Percentiles rank a stretch among this genome's conserved stretches.
These are phyloP conservation scores for Gastracanthus pulcherrimus DNA, from an alignment of 2,888 invertebrate genomes.

Conservation along the genomic window DNA sequence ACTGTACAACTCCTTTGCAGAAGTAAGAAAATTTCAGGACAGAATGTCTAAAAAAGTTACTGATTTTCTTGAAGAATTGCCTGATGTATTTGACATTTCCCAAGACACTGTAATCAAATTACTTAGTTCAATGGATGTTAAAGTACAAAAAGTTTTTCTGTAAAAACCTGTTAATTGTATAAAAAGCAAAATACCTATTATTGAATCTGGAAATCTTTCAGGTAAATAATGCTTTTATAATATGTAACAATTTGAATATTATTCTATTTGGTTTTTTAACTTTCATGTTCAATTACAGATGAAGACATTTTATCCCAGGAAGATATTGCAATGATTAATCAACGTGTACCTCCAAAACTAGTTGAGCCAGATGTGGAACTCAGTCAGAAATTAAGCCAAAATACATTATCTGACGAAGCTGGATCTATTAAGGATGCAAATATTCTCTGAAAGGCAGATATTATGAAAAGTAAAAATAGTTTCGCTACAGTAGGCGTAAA, in stretches of 20 bases:
- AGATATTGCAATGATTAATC: not conserved
- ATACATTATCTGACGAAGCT: not conserved
- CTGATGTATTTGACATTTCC: slow-evolving; percentile 23
- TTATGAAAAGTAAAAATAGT: not conserved
- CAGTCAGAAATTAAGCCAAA: slow-evolving; percentile 8
- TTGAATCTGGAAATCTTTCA: not conserved
- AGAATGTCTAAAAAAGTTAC: not conserved
- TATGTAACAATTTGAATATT: not conserved
- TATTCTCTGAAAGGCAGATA: not conserved
- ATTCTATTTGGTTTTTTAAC: no score
- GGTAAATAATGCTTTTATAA: not conserved
- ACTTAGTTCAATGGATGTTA: no score
- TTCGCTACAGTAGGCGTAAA: no score
- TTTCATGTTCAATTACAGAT: not conserved
- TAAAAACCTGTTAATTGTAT: slow-evolving; percentile 2
- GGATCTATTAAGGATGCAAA: not conserved
- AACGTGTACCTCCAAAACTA: not conserved
- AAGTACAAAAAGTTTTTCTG: no score
- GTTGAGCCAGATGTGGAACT: slow-evolving; percentile 6
- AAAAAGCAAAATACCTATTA: slow-evolving; percentile 4
- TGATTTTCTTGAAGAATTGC: slow-evolving; percentile 7
- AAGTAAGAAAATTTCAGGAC: slow-evolving; percentile 1
- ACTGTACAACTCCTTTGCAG: not conserved
- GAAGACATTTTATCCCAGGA: not conserved
- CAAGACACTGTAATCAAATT: not conserved